Evolutionary conservation across 2,113 vertebrate species (phyloP), one percentile per base, ranked within the genome.

Genomic region (Ancistrus triradiatus): DNA sequence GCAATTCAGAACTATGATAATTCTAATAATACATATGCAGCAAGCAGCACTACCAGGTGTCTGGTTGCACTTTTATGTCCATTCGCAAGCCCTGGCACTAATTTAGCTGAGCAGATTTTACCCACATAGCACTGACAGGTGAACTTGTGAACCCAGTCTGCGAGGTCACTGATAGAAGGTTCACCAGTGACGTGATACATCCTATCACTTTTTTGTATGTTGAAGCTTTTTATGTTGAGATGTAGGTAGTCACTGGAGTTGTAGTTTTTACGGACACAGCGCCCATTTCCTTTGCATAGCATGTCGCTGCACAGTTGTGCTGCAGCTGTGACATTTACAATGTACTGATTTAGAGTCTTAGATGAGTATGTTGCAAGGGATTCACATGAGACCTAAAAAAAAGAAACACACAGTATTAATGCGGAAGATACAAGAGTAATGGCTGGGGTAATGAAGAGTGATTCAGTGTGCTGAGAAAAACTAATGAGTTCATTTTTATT

Each of bases 241-340:
- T 97, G 93, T 52, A 97, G 91, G 73, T 94, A 96, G 69, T 84
- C 74, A 6, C 6, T 35, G 6, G 90, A 86, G 69, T 92, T 58
- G 70, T 84, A 86, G 35, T 77, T 17, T 80, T 87, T 93, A 47
- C 94, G 77, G 48, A 71, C 65, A 9, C 94, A 95, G 15, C 89
- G 76, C 6, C 94, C 95, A 9, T 78, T 76, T 3, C 82, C 78
- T 42, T 84, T 80, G 59, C 95, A 97, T 51, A 95, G 68, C n/a
- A 75, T 72, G 37, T 82, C 61, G 64, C 88, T 91, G 73, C 93
- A 96, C 57, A 96, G 84, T 78, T 78, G 88, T 59, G 90, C 78
- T 3, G 94, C 94, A 15, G 92, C 84, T 0, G 93, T 93, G 71
- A 94, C 84, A 0, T 97, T 97, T 74, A 91, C 84, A 15, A 96